Percentiles rank a stretch among this genome's conserved stretches.
Conservation (phyloP, 2,888 invertebrate species). For the Bursaphelenchus okinawaensis region DNA sequence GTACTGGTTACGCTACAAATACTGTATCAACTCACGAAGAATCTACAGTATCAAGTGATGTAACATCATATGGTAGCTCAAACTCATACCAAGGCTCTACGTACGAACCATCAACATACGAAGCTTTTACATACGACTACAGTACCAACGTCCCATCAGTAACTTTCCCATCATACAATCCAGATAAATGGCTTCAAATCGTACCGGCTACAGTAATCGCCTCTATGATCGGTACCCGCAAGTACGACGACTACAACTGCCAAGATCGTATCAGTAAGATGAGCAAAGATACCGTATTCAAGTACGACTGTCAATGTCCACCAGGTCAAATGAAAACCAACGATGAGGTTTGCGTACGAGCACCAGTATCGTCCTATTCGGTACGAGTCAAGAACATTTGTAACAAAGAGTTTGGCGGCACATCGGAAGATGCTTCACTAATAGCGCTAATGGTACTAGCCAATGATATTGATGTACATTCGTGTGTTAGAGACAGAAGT, state of each 20-base stretch:
- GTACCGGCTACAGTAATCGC: not conserved
- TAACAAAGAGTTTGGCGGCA: conserved; percentile 1
- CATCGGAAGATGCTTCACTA: conserved; percentile 15
- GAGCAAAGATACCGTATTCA: conserved; percentile 1
- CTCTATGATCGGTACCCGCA: not conserved
- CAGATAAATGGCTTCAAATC: not conserved
- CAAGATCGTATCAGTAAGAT: conserved; percentile 6
- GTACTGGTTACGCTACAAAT: no score
- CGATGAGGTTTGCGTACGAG: conserved; percentile 19
- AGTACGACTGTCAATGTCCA: conserved; percentile 15
- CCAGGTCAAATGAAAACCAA: conserved; percentile 18
- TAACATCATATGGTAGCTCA: no score
- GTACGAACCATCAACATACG: no score
- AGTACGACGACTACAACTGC: not conserved
- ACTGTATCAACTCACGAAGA: no score
- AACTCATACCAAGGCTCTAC: no score
- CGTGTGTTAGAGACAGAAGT: conserved; percentile 4
- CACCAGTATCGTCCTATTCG: conserved; percentile 21
- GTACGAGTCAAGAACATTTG: conserved; percentile 15
- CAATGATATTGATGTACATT: not conserved
- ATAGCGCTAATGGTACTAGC: conserved; percentile 14
- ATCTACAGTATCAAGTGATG: no score
- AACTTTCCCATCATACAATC: not conserved
- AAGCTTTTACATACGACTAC: no score
- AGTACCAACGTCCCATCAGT: not conserved